A percentile compares a stretch with the other conserved stretches of the same genome.
phyloP scores from a whole-genome alignment of 92 coral and sea anemone species.

The Phymanthus crucifer region DNA sequence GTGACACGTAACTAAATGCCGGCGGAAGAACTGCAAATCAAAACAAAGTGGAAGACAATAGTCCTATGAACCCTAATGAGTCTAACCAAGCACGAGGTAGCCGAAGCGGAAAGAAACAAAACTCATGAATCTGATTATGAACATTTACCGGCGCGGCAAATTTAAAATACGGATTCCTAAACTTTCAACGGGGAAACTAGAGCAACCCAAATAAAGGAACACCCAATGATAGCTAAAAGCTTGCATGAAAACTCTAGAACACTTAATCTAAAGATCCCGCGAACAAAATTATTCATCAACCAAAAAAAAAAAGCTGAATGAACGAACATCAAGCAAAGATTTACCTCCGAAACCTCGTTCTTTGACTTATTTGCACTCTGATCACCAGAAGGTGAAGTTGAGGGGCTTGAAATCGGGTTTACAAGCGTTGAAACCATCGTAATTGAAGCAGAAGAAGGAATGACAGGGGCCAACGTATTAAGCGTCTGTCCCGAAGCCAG shows the following conservation, averaged over 20 bases:
- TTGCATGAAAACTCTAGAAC: background rate
- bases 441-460: conserved; percentile 1
- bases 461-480: background rate
- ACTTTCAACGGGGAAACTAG: background rate
- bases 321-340: conserved; percentile 5
- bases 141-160: background rate
- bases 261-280: background rate
- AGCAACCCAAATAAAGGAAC: background rate
- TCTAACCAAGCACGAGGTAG: background rate
- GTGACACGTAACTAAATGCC: background rate
- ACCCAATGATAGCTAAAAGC: background rate
- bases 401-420: conserved; percentile 6
- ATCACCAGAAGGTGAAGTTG: background rate
- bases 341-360: conserved; percentile 8
- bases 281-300: background rate
- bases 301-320: background rate
- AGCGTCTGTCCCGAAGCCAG: conserved; percentile 7
- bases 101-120: conserved; percentile 1
- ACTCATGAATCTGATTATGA: background rate
- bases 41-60: background rate
- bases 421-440: background rate
- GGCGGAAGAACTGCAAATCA: background rate
- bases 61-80: background rate
- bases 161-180: background rate
- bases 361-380: conserved; percentile 4